These are phyloP conservation scores for Labroides dimidiatus DNA, from an alignment of 2,797 vertebrate species.

Conservation along the genomic window DNA sequence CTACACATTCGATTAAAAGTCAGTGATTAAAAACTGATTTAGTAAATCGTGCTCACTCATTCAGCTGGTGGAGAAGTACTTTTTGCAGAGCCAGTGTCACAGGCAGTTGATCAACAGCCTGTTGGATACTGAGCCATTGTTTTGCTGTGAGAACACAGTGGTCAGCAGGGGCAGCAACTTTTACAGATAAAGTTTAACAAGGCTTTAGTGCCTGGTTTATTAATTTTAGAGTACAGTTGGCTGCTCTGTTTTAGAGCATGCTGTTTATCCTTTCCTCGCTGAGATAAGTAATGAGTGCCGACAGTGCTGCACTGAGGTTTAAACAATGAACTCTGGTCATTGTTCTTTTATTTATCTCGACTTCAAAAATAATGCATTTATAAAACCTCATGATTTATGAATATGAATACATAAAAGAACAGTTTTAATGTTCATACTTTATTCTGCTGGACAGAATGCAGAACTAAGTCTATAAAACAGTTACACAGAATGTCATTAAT, in stretches of 20 bases:
- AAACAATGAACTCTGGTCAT: conserved; percentile 4
- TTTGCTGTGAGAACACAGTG: conserved; percentile 34
- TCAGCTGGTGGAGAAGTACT: conserved; percentile 19
- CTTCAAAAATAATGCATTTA: not conserved
- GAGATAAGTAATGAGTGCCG: conserved; percentile 32
- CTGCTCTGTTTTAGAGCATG: conserved; percentile 9
- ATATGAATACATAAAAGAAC: not conserved
- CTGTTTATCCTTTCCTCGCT: conserved; percentile 10
- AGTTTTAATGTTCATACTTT: too few species aligned
- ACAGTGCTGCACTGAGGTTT: conserved; percentile 1
- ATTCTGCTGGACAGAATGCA: too few species aligned
- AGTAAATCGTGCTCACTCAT: conserved; percentile 39
- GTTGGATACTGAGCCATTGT: conserved; percentile 45
- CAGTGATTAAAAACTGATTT: conserved; percentile 54
- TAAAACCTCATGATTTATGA: not conserved
- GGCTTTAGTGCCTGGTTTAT: conserved; percentile 17
- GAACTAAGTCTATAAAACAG: too few species aligned
- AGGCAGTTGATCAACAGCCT: conserved; percentile 53
- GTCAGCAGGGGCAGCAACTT: conserved; percentile 45
- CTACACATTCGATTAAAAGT: conserved; percentile 46
- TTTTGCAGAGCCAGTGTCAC: conserved; percentile 33
- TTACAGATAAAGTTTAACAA: conserved; percentile 49
- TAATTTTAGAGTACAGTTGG: conserved; percentile 22
- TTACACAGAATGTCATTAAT: too few species aligned
- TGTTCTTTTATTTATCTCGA: conserved; percentile 30